A percentile compares a stretch with the other conserved stretches of the same genome.
These are phyloP conservation scores for Brachypteracias leptosomus DNA, from an alignment of 2,113 vertebrate species.

Conservation along the genomic window DNA sequence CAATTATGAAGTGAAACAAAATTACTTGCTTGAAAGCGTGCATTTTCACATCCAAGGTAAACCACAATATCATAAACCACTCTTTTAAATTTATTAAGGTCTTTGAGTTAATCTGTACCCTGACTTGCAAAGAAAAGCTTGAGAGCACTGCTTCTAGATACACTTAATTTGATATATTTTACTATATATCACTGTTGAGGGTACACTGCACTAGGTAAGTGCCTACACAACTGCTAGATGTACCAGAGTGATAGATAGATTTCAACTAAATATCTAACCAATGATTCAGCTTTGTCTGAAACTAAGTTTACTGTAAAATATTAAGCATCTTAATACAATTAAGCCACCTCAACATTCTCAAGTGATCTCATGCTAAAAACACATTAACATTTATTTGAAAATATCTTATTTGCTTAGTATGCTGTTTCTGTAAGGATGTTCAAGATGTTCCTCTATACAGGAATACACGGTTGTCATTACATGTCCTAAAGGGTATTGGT, in stretches of 20 bases:
- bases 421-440: not conserved
- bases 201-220: not conserved
- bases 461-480: not conserved
- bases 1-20: not conserved
- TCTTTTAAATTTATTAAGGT: not conserved
- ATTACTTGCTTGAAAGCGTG: not conserved
- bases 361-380: fast-evolving
- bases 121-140: not conserved
- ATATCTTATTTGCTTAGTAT: not conserved
- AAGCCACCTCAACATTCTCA: not conserved
- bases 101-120: not conserved
- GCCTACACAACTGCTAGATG: not conserved
- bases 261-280: not conserved
- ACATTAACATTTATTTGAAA: not conserved
- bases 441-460: not conserved
- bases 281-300: not conserved
- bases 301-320: not conserved
- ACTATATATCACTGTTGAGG: not conserved
- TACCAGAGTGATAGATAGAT: not conserved
- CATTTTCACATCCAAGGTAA: not conserved
- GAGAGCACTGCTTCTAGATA: not conserved
- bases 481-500: too few relatives aligned
- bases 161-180: not conserved
- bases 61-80: not conserved
- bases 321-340: not conserved